These are phyloP conservation scores for Athene cunicularia DNA, from an alignment of 2,113 vertebrate species.

Conservation along the genomic window DNA sequence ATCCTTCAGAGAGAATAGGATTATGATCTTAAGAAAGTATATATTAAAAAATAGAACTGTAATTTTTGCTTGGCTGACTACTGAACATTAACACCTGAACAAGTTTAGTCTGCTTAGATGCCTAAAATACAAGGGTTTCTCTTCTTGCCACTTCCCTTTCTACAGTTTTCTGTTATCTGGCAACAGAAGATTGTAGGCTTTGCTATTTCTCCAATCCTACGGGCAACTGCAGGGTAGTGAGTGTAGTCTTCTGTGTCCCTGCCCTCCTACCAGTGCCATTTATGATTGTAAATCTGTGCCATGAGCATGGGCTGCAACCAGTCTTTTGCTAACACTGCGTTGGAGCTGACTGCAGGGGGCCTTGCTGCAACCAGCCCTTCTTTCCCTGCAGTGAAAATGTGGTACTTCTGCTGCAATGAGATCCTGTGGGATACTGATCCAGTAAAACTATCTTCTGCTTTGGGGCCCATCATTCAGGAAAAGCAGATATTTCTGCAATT, in stretches of 20 bases:
- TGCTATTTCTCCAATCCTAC: neutral
- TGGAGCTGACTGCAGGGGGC: neutral
- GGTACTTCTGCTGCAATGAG: neutral
- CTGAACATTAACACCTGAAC: neutral
- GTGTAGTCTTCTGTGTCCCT: neutral
- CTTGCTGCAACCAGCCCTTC: neutral
- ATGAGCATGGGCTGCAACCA: neutral
- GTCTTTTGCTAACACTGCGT: neutral
- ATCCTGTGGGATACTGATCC: neutral
- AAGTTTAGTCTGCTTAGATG: neutral
- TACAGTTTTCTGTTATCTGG: neutral
- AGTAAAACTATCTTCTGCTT: neutral
- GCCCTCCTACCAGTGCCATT: neutral
- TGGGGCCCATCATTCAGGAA: neutral
- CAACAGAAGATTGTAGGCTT: neutral
- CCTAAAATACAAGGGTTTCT: neutral
- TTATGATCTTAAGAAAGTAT: neutral
- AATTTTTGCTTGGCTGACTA: neutral
- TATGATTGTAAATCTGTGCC: neutral
- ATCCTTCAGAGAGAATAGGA: neutral
- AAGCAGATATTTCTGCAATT: neutral
- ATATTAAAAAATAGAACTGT: neutral
- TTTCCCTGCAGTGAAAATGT: neutral
- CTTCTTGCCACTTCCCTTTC: neutral
- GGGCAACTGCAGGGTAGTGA: neutral